phyloP scores from a whole-genome alignment of 2,113 vertebrate species.

The Trichomycterus rosablanca region DNA sequence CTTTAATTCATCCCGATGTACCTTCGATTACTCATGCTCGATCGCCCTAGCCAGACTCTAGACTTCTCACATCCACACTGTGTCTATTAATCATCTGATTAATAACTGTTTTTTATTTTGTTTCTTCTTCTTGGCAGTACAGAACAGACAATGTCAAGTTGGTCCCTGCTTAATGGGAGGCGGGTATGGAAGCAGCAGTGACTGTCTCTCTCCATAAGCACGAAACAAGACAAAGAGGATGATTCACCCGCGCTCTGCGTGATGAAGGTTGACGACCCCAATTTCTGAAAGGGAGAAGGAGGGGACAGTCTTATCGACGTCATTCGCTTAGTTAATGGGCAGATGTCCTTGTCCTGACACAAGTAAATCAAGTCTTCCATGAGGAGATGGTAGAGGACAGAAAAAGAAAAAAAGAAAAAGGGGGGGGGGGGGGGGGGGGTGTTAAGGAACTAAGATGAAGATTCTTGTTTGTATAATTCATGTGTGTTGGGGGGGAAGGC shows the following conservation, averaged over 20 bases:
- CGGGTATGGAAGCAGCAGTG: conserved; percentile 56
- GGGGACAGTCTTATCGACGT: conserved; percentile 57
- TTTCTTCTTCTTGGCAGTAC: conserved; percentile 51
- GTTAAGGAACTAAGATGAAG: neutral
- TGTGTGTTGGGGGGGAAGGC: too few species aligned
- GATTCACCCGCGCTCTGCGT: conserved; percentile 61
- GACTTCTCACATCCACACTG: neutral
- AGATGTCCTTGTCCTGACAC: conserved; percentile 73
- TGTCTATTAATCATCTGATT: conserved; percentile 11
- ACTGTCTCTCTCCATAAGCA: conserved; percentile 33
- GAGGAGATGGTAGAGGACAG: conserved; percentile 12
- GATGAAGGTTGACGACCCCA: conserved; percentile 67
- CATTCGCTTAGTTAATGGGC: conserved; percentile 64
- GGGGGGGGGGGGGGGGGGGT: neutral
- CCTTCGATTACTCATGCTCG: too few species aligned
- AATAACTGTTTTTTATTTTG: conserved; percentile 42
- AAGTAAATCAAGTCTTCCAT: conserved; percentile 65
- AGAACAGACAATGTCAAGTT: conserved; percentile 70
- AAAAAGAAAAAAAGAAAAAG: neutral
- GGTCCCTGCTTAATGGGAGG: conserved; percentile 61
- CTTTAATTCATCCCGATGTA: too few species aligned
- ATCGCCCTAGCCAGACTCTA: neutral
- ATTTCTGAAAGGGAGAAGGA: conserved; percentile 64
- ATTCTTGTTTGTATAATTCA: neutral
- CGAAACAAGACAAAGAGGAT: conserved; percentile 47